Conservation (phyloP, 2,113 vertebrate species). For the Nicator chloris region DNA sequence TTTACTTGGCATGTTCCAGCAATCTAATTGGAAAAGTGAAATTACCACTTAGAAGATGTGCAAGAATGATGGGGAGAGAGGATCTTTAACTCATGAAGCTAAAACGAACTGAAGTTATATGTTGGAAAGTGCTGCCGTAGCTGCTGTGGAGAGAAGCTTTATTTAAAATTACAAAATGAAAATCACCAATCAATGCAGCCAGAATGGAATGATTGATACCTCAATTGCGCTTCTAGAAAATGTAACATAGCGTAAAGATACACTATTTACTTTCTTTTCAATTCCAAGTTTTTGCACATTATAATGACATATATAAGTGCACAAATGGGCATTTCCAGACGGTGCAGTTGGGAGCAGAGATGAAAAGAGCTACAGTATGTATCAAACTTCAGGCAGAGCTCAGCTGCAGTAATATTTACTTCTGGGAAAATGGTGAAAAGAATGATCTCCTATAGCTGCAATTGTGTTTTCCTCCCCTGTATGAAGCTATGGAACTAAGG, state of each 20-base stretch:
- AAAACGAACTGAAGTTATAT: slow-evolving; percentile 63
- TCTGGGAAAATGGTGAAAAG: background rate
- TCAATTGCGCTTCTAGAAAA: slow-evolving; percentile 49
- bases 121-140: slow-evolving; percentile 35
- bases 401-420: background rate
- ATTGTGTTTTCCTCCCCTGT: background rate
- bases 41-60: slow-evolving; percentile 64
- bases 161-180: slow-evolving; percentile 76
- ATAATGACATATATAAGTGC: background rate
- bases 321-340: slow-evolving; percentile 6
- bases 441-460: background rate
- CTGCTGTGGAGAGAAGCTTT: slow-evolving; percentile 55
- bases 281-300: slow-evolving; percentile 32
- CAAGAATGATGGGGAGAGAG: slow-evolving; percentile 56
- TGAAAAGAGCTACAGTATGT: background rate
- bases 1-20: slow-evolving; percentile 58
- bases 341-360: background rate
- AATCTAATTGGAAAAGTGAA: slow-evolving; percentile 72
- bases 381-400: background rate
- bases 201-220: slow-evolving; percentile 59
- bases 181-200: slow-evolving; percentile 70
- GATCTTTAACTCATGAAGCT: slow-evolving; percentile 56
- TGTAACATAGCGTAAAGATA: slow-evolving; percentile 47
- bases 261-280: slow-evolving; percentile 61
- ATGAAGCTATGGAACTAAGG: background rate